A percentile compares a stretch with the other conserved stretches of the same genome.
phyloP scores from a whole-genome alignment of 2,888 invertebrate genomes.

The Camptogramma bilineatum region DNA sequence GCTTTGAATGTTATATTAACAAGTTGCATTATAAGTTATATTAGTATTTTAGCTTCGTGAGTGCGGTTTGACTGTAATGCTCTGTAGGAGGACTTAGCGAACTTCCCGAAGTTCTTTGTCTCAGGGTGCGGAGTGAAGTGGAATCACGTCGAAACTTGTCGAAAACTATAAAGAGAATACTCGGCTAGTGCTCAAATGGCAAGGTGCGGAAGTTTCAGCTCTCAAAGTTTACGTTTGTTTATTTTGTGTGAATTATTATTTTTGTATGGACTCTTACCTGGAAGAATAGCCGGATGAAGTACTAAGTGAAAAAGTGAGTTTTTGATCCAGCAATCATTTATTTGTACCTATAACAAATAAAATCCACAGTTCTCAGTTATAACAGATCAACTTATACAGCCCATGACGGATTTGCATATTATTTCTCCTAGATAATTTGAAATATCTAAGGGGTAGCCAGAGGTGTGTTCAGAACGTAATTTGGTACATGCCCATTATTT shows the following conservation, averaged over 20 bases:
- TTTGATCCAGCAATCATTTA: no score
- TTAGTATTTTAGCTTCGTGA: slow-evolving; percentile 60
- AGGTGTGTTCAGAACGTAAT: no score
- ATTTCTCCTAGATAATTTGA: no score
- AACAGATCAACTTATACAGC: no score
- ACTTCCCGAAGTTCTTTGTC: slow-evolving; percentile 60
- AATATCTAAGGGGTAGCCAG: no score
- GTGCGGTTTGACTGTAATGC: slow-evolving; percentile 62
- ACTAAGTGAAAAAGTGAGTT: no score
- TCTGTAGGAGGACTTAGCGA: slow-evolving; percentile 61
- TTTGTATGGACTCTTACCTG: no score
- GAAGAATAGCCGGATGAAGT: no score
- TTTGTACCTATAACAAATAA: no score
- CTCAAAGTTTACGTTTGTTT: slow-evolving; percentile 18
- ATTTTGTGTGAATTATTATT: slow-evolving; percentile 3
- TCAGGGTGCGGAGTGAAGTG: slow-evolving; percentile 46
- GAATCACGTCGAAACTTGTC: slow-evolving; percentile 53
- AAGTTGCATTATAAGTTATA: slow-evolving; percentile 55
- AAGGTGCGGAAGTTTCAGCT: slow-evolving; percentile 27
- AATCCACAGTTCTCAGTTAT: no score
- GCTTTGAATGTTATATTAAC: background rate
- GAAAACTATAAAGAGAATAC: slow-evolving; percentile 49
- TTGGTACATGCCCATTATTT: no score
- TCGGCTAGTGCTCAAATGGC: slow-evolving; percentile 34
- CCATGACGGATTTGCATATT: no score